Conservation (phyloP, 2,797 vertebrate species). For the Poecile montanus region DNA sequence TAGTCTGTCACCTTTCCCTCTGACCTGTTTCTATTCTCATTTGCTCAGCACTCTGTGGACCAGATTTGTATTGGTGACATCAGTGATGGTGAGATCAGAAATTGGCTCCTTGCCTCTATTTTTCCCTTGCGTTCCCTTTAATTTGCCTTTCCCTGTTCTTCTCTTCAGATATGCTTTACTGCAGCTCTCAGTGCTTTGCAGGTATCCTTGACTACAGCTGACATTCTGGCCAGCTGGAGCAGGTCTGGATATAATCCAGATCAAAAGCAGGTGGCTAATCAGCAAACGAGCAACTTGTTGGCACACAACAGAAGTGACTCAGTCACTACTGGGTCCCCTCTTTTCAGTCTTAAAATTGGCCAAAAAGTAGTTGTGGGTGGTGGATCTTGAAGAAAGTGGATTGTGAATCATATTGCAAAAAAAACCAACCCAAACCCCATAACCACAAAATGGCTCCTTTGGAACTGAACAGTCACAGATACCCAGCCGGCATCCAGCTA, state of each 20-base stretch:
- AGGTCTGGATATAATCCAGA: slow-evolving; percentile 45
- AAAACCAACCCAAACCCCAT: background rate
- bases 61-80: slow-evolving; percentile 39
- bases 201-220: slow-evolving; percentile 71
- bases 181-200: slow-evolving; percentile 40
- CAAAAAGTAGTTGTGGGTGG: background rate
- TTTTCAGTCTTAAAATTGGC: background rate
- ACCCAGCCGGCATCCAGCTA: background rate
- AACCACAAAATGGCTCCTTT: background rate
- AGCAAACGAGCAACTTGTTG: background rate
- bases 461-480: background rate
- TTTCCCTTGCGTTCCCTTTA: slow-evolving; percentile 3
- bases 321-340: background rate
- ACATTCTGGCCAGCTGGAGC: slow-evolving; percentile 54
- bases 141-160: slow-evolving; percentile 9
- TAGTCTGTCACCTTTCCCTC: slow-evolving; percentile 38
- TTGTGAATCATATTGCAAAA: background rate
- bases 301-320: slow-evolving; percentile 31
- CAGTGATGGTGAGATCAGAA: slow-evolving; percentile 62
- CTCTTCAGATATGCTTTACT: slow-evolving; percentile 17
- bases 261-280: slow-evolving; percentile 39
- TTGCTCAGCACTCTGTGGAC: slow-evolving; percentile 2
- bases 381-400: background rate
- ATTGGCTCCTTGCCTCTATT: slow-evolving; percentile 47
- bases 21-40: slow-evolving; percentile 22